Percentiles rank a stretch among this genome's conserved stretches.
phyloP scores from a whole-genome alignment of 2,888 invertebrate species.

The Noctua janthe region DNA sequence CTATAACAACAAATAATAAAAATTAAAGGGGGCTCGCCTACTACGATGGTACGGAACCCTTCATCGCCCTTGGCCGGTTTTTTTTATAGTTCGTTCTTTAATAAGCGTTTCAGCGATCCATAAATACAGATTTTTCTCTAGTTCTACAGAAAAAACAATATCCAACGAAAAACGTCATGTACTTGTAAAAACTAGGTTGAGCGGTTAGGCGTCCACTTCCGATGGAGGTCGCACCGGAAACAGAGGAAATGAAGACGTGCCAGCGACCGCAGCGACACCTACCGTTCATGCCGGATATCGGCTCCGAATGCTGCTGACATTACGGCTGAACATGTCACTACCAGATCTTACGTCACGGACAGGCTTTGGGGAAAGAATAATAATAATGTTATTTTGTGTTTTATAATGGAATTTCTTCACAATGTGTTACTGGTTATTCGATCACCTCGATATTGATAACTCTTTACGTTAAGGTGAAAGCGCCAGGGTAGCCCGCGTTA shows the following conservation, averaged over 20 bases:
- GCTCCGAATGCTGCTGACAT: constrained; percentile 56
- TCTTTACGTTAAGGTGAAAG: background rate
- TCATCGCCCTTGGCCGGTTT: no score
- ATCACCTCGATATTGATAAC: background rate
- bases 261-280: constrained; percentile 63
- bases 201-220: constrained; percentile 54
- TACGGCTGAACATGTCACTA: constrained; percentile 45
- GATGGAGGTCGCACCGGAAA: constrained; percentile 61
- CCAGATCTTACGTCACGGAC: constrained; percentile 2
- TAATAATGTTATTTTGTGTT: background rate
- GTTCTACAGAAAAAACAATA: background rate
- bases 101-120: background rate
- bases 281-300: constrained; percentile 65
- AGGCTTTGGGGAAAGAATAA: background rate
- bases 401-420: background rate
- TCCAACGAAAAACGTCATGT: constrained; percentile 38
- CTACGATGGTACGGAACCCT: no score
- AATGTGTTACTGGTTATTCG: background rate
- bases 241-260: constrained; percentile 70
- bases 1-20: no score
- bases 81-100: no score
- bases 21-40: no score
- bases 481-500: no score
- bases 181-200: constrained; percentile 61
- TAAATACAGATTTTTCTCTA: background rate